These are phyloP conservation scores for Drosophila leonis DNA, from an alignment of 2,888 invertebrate genomes.

Conservation along the genomic window DNA sequence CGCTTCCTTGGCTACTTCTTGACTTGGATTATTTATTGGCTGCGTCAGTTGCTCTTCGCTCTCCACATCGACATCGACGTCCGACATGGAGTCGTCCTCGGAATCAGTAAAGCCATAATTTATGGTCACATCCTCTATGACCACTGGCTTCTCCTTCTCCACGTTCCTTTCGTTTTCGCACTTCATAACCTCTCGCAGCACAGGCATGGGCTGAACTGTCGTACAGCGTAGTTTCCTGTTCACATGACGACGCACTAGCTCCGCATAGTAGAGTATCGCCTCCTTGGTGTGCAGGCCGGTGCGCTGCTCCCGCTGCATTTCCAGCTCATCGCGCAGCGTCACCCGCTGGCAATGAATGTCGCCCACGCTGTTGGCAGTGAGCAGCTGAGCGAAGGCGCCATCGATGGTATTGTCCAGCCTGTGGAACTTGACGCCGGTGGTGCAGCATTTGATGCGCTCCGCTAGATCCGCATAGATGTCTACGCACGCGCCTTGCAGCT, in stretches of 20 bases:
- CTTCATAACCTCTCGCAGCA: constrained; percentile 53
- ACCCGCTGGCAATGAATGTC: constrained; percentile 75
- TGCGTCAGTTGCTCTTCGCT: constrained; percentile 1
- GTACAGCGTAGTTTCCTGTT: constrained; percentile 61
- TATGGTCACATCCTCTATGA: constrained; percentile 48
- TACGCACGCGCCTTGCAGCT: constrained; percentile 58
- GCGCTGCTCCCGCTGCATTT: constrained; percentile 39
- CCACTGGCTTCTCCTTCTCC: constrained; percentile 39
- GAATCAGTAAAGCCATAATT: constrained; percentile 47
- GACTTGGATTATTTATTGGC: constrained; percentile 1
- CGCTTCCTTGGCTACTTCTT: background rate
- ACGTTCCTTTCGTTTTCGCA: constrained; percentile 6
- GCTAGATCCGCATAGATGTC: constrained; percentile 69
- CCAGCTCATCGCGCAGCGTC: constrained; percentile 45
- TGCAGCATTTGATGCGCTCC: constrained; percentile 74
- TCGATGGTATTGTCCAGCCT: constrained; percentile 37
- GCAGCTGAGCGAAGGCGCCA: constrained; percentile 57
- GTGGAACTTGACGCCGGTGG: constrained; percentile 77
- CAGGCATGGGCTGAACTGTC: constrained; percentile 57
- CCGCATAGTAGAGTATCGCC: constrained; percentile 62
- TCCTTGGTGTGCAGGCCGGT: constrained; percentile 57
- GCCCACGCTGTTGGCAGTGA: constrained; percentile 80
- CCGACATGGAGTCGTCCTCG: background rate
- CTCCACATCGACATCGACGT: constrained; percentile 3
- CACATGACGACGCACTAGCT: constrained; percentile 46